Conservation (phyloP, 2,888 invertebrate genomes). For the Eupithecia inturbata region DNA sequence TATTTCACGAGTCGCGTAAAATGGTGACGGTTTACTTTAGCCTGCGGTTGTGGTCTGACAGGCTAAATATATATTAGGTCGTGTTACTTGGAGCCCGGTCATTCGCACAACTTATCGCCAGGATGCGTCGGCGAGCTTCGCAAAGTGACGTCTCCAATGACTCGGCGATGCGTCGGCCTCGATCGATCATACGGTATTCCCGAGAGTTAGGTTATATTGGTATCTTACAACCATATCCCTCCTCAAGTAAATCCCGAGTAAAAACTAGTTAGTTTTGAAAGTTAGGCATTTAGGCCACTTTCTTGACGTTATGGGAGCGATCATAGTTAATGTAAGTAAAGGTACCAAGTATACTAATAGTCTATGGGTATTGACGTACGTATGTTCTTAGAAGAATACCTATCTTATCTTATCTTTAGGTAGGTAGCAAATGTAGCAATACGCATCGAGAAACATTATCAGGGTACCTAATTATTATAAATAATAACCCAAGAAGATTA, state of each 20-base stretch:
- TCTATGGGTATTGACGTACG: no score
- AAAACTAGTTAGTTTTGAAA: background rate
- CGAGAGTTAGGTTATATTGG: background rate
- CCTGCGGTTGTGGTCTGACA: slow-evolving; percentile 31
- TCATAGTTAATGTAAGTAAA: background rate
- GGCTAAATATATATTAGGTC: slow-evolving; percentile 42
- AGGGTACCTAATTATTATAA: background rate
- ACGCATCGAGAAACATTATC: background rate
- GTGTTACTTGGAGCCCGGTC: slow-evolving; percentile 48
- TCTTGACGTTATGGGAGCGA: background rate
- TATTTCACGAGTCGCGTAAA: slow-evolving; percentile 13
- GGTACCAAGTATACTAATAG: no score
- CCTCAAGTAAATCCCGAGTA: background rate
- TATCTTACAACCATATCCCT: no score
- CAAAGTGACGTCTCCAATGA: slow-evolving; percentile 42
- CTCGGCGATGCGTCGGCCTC: slow-evolving; percentile 30
- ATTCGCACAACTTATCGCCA: slow-evolving; percentile 59
- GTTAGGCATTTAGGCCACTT: background rate
- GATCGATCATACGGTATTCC: slow-evolving; percentile 10
- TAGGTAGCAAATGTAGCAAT: background rate
- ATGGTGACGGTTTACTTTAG: slow-evolving; percentile 38
- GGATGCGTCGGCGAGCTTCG: slow-evolving; percentile 46
- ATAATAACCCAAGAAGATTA: background rate
- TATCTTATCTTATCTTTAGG: background rate
- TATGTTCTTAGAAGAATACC: background rate